These are phyloP conservation scores for Corythucha ciliata DNA, from an alignment of 2,888 invertebrate genomes.

Conservation along the genomic window DNA sequence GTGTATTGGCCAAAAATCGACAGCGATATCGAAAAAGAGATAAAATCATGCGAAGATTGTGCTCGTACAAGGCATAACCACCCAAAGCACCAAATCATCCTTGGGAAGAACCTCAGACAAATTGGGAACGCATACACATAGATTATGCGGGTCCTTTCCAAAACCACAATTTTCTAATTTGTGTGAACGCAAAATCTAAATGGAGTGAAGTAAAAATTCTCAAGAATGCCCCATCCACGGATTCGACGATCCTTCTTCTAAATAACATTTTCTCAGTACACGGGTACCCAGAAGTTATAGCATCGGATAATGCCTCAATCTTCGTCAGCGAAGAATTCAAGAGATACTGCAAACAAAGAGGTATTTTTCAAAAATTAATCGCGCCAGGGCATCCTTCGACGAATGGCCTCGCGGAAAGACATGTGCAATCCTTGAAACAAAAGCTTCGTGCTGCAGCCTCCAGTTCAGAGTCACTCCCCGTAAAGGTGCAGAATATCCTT, in stretches of 20 bases:
- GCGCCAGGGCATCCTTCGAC: constrained; percentile 9
- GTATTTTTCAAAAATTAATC: constrained; percentile 7
- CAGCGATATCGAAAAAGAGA: too few species aligned
- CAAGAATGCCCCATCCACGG: neutral
- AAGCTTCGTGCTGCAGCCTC: neutral
- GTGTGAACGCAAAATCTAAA: neutral
- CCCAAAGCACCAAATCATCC: too few species aligned
- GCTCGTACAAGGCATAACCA: too few species aligned
- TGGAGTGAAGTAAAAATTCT: neutral
- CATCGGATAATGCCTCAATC: constrained; percentile 1
- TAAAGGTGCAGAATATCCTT: constrained; percentile 13
- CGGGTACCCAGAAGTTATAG: neutral
- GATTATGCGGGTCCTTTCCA: neutral
- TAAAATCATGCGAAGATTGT: too few species aligned
- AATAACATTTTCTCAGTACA: neutral
- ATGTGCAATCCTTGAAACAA: neutral
- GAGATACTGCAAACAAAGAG: too few species aligned
- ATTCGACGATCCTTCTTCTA: neutral
- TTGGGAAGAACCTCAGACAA: too few species aligned
- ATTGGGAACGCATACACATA: too few species aligned
- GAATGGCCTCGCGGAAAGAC: constrained; percentile 1
- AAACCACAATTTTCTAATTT: neutral
- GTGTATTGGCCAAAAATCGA: too few species aligned
- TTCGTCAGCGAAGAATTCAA: constrained; percentile 22
- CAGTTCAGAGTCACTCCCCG: neutral